phyloP scores from a whole-genome alignment of 2,797 vertebrate species.

The Gymnocypris eckloni region DNA sequence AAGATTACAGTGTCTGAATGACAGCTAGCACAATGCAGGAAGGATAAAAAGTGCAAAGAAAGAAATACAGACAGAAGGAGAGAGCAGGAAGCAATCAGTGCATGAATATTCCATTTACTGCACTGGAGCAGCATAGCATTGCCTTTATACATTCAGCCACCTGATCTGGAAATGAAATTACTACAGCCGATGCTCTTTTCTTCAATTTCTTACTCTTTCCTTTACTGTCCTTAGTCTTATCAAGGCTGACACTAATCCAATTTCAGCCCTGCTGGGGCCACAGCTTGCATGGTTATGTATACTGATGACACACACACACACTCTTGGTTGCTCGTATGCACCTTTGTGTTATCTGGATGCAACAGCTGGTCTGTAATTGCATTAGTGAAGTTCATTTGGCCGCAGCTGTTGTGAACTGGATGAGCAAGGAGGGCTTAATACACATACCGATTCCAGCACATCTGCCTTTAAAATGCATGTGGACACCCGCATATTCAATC shows the following conservation, averaged over 20 bases:
- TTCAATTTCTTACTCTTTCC: slow-evolving; percentile 78
- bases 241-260: slow-evolving; percentile 82
- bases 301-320: slow-evolving; percentile 56
- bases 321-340: not conserved
- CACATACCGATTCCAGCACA: slow-evolving; percentile 34
- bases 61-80: slow-evolving; percentile 53
- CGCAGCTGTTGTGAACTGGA: slow-evolving; percentile 49
- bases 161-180: slow-evolving; percentile 82
- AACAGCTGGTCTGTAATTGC: slow-evolving; percentile 50
- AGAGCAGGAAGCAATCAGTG: slow-evolving; percentile 71
- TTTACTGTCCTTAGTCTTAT: slow-evolving; percentile 77
- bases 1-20: slow-evolving; percentile 45
- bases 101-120: slow-evolving; percentile 85
- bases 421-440: slow-evolving; percentile 34
- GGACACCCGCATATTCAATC: not conserved
- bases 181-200: slow-evolving; percentile 75
- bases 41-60: slow-evolving; percentile 18
- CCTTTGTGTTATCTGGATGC: slow-evolving; percentile 42
- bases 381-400: slow-evolving; percentile 43
- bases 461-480: slow-evolving; percentile 27
- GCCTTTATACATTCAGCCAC: slow-evolving; percentile 74
- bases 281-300: slow-evolving; percentile 76
- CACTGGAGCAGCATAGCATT: slow-evolving; percentile 72
- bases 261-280: slow-evolving; percentile 76
- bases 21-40: slow-evolving; percentile 51